Conservation (phyloP, 2,888 invertebrate genomes). For the Drosophila affinis region DNA sequence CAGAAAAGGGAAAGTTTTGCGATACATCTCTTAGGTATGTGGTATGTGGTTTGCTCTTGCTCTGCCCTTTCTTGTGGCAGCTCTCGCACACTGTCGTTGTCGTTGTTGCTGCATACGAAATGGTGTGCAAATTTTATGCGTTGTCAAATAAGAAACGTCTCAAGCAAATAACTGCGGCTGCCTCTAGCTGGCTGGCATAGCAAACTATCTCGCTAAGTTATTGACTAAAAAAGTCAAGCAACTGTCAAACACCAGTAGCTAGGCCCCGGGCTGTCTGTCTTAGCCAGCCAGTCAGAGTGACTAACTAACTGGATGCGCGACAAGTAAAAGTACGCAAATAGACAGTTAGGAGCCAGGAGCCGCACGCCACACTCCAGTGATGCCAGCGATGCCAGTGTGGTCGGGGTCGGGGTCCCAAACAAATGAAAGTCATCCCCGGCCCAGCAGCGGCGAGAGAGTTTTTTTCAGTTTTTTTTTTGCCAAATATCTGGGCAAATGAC, state of each 20-base stretch:
- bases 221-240: constrained; percentile 65
- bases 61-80: constrained; percentile 11
- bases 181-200: constrained; percentile 6
- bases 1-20: constrained; percentile 74
- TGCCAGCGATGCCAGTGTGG: not conserved
- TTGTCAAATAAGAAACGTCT: constrained; percentile 60
- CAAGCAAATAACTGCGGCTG: constrained; percentile 57
- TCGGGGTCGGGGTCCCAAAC: constrained; percentile 10
- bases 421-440: constrained; percentile 64
- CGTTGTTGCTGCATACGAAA: constrained; percentile 10
- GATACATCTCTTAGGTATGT: constrained; percentile 64
- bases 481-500: constrained; percentile 50
- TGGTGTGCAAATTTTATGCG: constrained; percentile 65
- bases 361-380: not conserved
- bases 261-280: constrained; percentile 37
- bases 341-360: constrained; percentile 40
- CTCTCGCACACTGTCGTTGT: too few relatives aligned
- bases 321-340: constrained; percentile 75
- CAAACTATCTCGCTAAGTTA: constrained; percentile 60
- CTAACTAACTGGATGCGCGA: constrained; percentile 42
- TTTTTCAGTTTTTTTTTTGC: constrained; percentile 22
- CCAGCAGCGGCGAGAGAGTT: constrained; percentile 45
- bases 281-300: constrained; percentile 28
- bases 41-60: constrained; percentile 33
- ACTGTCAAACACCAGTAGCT: constrained; percentile 67